A percentile compares a stretch with the other conserved stretches of the same genome.
These are phyloP conservation scores for Urocolius indicus DNA, from an alignment of 2,113 vertebrate species.

Conservation along the genomic window DNA sequence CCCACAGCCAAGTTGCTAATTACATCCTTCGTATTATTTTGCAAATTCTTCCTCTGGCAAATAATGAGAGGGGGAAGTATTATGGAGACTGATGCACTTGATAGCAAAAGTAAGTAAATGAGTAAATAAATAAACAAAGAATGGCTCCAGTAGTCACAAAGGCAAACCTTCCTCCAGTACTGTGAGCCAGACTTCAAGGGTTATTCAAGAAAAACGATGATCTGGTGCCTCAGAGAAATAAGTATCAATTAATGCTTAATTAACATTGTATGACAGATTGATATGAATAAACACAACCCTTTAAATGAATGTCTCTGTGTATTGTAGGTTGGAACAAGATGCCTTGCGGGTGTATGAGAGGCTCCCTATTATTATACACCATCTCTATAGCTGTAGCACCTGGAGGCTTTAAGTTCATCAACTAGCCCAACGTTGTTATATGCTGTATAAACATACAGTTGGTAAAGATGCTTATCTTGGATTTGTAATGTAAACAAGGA, in stretches of 20 bases:
- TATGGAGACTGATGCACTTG: neutral
- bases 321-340: neutral
- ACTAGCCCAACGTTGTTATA: neutral
- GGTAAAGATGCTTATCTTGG: constrained; percentile 11
- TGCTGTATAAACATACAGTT: neutral
- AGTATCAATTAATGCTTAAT: constrained; percentile 47
- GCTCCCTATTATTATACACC: neutral
- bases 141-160: neutral
- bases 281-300: constrained; percentile 9
- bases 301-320: neutral
- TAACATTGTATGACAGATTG: constrained; percentile 27
- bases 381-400: neutral
- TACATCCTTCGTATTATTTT: constrained; percentile 33
- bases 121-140: constrained; percentile 20
- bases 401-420: neutral
- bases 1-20: neutral
- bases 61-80: neutral
- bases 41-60: constrained; percentile 7
- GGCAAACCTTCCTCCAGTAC: neutral
- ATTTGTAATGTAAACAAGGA: constrained; percentile 42
- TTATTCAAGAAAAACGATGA: neutral
- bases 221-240: neutral
- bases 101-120: neutral
- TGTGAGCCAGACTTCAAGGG: neutral
- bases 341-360: neutral